Evolutionary conservation across 2,113 vertebrate genomes (phyloP).

Genomic region (Sander lucioperca): DNA sequence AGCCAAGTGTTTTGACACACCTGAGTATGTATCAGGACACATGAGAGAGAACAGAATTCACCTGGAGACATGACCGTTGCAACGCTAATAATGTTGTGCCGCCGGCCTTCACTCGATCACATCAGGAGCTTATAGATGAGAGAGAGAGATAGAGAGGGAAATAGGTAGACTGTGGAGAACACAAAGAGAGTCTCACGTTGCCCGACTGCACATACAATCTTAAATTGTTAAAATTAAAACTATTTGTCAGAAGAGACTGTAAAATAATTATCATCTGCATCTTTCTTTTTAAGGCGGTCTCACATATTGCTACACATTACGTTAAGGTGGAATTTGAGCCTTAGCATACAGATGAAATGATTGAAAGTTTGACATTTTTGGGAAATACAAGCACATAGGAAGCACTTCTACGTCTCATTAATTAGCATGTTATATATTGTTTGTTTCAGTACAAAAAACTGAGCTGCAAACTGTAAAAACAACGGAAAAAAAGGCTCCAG

Average conservation of each 20-base stretch:
- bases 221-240: no score
- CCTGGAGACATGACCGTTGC: conserved; percentile 66
- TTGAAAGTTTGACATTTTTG: not conserved
- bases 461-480: not conserved
- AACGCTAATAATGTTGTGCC: conserved; percentile 51
- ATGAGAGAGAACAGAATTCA: conserved; percentile 63
- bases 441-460: not conserved
- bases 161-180: no score
- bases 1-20: conserved; percentile 62
- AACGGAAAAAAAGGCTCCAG: not conserved
- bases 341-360: not conserved
- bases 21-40: conserved; percentile 48
- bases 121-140: conserved; percentile 28
- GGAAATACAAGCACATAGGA: no score
- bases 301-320: not conserved
- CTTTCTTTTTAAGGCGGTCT: not conserved
- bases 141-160: not conserved
- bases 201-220: not conserved
- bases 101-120: conserved; percentile 32
- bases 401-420: not conserved
- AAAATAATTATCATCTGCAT: not conserved
- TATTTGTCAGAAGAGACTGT: not conserved
- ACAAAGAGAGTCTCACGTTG: not conserved
- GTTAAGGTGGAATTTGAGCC: not conserved
- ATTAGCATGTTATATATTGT: not conserved